Base-by-base conservation (phyloP, 2,113 vertebrate species). In the Phalacrocorax carbo region DNA sequence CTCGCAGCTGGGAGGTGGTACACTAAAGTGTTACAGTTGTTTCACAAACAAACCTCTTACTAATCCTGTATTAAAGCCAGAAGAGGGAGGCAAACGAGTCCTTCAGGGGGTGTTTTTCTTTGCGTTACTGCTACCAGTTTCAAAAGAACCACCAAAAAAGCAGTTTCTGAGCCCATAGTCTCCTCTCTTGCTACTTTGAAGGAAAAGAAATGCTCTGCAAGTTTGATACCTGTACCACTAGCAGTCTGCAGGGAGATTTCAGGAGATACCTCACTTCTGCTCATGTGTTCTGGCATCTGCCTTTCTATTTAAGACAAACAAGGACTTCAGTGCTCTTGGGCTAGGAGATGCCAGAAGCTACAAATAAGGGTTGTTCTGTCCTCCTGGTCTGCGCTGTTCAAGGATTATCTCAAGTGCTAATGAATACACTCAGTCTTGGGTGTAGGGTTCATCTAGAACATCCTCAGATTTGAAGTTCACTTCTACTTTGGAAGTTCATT, bases 41-140 rank as follows among this genome's bases (percentile, higher is more conserved):
- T 96, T 86, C 93, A 86, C 93, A 93, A 93, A 94, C 93, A 93
- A 80, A 91, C 89, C 86, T 94, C 86, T 95, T 68, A 81, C 83
- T 89, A 86, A 89, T 86, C 92, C 93, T 83, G 76, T 62, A 9
- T 77, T 80, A 88, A 92, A 97, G 91, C 64, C 94, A 91, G 76
- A 68, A 93, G 85, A 94, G 87, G 72, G 83, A 96, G 90, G 93
- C 69, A 89, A 60, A 71, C 91, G 68, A 89, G 89, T 94, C 92
- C 86, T 96, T 92, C 89, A 75, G 82, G 89, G 93, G 92, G 52
- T 81, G 70, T 81, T 95, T 93, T 86, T 49, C 65, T 88, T 83
- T 80, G 72, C 46, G 9, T 90, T 83, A 36, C 76, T 88, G 69
- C 73, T 88, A 49, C 46, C 29, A 40, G 54, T 86, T 90, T 96